Conservation (phyloP, 2,113 vertebrate genomes). For the Callochromis pleurospilus region DNA sequence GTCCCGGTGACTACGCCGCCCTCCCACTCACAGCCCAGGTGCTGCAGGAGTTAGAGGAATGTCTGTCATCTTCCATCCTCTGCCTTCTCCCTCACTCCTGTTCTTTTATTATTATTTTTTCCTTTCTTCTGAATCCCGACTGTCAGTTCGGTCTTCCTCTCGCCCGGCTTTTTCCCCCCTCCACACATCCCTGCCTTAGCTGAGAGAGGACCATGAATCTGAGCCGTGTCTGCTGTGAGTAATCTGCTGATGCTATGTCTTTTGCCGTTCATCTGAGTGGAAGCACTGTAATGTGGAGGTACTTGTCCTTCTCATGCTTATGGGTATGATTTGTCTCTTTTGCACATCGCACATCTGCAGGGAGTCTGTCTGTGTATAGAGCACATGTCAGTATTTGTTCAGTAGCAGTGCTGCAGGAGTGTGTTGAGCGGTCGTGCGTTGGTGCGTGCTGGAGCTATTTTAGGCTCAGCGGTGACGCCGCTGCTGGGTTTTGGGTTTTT, state of each 20-base stretch:
- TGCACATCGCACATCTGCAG: neutral
- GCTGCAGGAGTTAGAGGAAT: constrained; percentile 54
- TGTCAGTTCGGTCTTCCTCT: neutral
- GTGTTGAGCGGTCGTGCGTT: constrained; percentile 19
- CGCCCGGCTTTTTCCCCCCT: neutral
- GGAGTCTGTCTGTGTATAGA: neutral
- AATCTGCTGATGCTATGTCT: constrained; percentile 34
- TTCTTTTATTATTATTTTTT: neutral
- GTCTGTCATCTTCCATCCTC: neutral
- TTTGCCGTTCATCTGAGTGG: neutral
- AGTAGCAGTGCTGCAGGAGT: constrained; percentile 35
- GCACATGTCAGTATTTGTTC: constrained; percentile 31
- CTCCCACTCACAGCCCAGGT: constrained; percentile 58
- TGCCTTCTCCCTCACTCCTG: constrained; percentile 1
- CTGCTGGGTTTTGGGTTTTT: constrained; percentile 18
- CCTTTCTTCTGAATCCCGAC: neutral
- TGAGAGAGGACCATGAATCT: constrained; percentile 54
- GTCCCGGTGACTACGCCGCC: constrained; percentile 42
- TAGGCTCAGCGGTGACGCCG: constrained; percentile 51
- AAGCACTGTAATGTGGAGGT: neutral
- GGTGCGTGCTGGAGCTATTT: constrained; percentile 62
- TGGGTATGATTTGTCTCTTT: neutral
- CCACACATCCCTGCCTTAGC: neutral
- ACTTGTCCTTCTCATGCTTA: neutral
- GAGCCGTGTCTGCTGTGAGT: constrained; percentile 59